Percentiles rank a stretch among this genome's conserved stretches.
Conservation (phyloP, 2,113 vertebrate genomes). For the Hippotragus niger region DNA sequence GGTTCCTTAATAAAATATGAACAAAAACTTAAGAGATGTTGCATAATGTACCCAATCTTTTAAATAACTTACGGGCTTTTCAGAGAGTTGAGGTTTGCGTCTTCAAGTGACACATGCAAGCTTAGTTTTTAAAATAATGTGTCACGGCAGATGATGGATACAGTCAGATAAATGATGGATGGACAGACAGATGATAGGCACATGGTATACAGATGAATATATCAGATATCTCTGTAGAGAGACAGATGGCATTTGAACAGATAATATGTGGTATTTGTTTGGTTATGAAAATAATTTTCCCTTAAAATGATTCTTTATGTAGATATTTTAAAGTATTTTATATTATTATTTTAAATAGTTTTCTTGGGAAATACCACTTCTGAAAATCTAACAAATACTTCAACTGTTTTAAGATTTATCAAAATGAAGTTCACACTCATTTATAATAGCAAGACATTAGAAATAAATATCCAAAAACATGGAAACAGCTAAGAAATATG, state of each 20-base stretch:
- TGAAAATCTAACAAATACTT: neutral
- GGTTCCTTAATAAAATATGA: neutral
- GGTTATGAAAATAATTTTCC: neutral
- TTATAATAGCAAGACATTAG: neutral
- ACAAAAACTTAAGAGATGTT: neutral
- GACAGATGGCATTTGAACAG: neutral
- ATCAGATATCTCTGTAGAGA: neutral
- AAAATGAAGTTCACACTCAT: neutral
- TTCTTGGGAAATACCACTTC: neutral
- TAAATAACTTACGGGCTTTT: neutral
- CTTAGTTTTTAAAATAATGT: neutral
- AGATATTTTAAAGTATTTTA: neutral
- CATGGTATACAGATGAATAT: neutral
- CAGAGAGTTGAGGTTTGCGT: neutral
- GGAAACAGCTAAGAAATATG: neutral
- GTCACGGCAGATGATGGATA: neutral
- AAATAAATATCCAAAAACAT: slow-evolving; percentile 17
- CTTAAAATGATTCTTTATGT: neutral
- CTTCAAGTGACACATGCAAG: neutral
- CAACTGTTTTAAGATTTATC: neutral
- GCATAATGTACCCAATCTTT: neutral
- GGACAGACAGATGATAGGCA: neutral
- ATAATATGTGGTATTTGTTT: neutral
- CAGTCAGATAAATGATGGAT: neutral
- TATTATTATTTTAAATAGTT: neutral